These are phyloP conservation scores for Cryptocephalus moraei DNA, from an alignment of 2,888 invertebrate genomes.

Conservation along the genomic window DNA sequence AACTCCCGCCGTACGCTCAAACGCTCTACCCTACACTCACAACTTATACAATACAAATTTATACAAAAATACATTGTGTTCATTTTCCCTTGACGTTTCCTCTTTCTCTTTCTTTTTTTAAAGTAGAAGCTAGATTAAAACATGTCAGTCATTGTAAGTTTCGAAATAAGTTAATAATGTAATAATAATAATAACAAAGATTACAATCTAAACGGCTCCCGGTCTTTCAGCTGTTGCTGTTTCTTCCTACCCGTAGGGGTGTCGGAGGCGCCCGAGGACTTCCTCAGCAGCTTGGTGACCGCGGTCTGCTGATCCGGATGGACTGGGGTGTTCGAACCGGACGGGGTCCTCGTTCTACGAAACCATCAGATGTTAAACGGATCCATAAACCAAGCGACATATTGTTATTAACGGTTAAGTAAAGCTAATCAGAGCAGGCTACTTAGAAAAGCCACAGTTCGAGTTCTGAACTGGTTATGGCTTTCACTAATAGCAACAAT, in stretches of 20 bases:
- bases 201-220: constrained; percentile 68
- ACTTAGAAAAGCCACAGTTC: too few relatives aligned
- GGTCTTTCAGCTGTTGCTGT: constrained; percentile 31
- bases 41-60: constrained; percentile 19
- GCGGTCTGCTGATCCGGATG: constrained; percentile 53
- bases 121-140: constrained; percentile 24
- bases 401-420: not conserved
- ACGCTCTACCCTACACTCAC: constrained; percentile 10
- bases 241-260: constrained; percentile 41
- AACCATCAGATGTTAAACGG: not conserved
- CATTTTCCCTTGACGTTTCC: too few relatives aligned
- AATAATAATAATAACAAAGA: constrained; percentile 15
- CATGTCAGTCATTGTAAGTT: constrained; percentile 33
- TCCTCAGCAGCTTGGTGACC: constrained; percentile 52
- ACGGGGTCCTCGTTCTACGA: constrained; percentile 64
- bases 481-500: not conserved
- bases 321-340: constrained; percentile 64
- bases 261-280: constrained; percentile 61
- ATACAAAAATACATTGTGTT: constrained; percentile 31
- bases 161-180: constrained; percentile 26
- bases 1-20: constrained; percentile 19
- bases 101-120: not conserved
- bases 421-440: too few relatives aligned
- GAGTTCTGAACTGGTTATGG: too few relatives aligned
- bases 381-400: not conserved